A percentile compares a stretch with the other conserved stretches of the same genome.
Conservation (phyloP, 2,113 vertebrate genomes). For the Neotragus pygmaeus region DNA sequence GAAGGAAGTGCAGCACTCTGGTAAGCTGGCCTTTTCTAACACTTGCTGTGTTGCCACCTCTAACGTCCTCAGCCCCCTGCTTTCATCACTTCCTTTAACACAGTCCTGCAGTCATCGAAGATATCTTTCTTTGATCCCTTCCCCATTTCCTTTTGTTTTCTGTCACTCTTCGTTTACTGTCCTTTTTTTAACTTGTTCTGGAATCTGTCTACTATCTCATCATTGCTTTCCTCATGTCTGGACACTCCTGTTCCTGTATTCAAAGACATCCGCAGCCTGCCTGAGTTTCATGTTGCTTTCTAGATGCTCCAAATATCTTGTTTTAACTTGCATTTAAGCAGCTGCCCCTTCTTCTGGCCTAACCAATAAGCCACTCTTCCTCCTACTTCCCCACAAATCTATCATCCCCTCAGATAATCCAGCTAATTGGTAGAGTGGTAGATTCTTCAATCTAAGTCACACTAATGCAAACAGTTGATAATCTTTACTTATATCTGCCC, state of each 20-base stretch:
- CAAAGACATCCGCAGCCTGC: neutral
- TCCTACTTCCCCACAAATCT: neutral
- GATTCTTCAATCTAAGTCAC: neutral
- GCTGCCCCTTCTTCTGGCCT: neutral
- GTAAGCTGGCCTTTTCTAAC: neutral
- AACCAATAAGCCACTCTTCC: neutral
- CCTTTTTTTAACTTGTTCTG: neutral
- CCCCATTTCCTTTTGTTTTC: neutral
- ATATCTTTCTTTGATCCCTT: neutral
- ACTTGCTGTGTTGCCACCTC: neutral
- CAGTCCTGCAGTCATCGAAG: neutral
- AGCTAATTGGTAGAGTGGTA: neutral
- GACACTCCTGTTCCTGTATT: neutral
- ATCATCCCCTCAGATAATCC: neutral
- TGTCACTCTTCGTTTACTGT: neutral
- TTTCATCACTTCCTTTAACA: neutral
- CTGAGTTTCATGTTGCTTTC: neutral
- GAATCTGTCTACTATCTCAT: neutral
- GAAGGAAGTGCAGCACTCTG: neutral
- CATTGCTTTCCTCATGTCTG: neutral
- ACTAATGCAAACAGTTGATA: neutral
- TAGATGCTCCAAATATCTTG: neutral
- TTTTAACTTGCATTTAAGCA: conserved; percentile 5
- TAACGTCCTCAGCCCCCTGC: neutral
- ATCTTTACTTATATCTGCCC: neutral